Evolutionary conservation across 1,140 invertebrate species (phyloP).

Genomic region (Aphis craccivora): DNA sequence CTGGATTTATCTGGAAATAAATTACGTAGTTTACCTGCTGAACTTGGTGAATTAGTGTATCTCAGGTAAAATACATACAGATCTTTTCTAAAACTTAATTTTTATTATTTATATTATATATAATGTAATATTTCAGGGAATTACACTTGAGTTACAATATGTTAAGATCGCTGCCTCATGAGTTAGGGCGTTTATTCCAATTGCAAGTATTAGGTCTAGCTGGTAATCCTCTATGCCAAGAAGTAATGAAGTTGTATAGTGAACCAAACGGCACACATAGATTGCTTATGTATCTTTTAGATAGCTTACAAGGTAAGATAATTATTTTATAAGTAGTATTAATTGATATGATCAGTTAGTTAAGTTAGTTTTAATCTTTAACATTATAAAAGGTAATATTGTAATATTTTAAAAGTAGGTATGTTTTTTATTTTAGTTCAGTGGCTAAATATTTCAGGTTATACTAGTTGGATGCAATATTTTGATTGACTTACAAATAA

Average conservation of each 20-base stretch:
- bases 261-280: conserved; percentile 93
- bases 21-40: conserved; percentile 89
- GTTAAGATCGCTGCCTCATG: conserved; percentile 91
- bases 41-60: conserved; percentile 93
- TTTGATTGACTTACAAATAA: not conserved
- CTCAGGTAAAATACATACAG: conserved; percentile 72
- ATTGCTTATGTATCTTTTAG: conserved; percentile 91
- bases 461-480: not conserved
- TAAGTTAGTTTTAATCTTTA: not conserved
- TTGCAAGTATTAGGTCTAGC: conserved; percentile 88
- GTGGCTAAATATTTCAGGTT: not conserved
- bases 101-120: not conserved
- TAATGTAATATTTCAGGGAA: conserved; percentile 76
- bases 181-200: conserved; percentile 97
- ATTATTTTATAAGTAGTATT: not conserved
- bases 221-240: conserved; percentile 93
- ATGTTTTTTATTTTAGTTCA: not conserved
- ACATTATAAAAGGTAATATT: not conserved
- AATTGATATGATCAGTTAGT: not conserved
- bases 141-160: conserved; percentile 93
- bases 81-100: not conserved
- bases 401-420: not conserved
- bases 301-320: conserved; percentile 86
- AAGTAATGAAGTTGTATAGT: conserved; percentile 89
- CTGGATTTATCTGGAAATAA: conserved; percentile 95